Evolutionary conservation across 2,888 invertebrate genomes (phyloP).

Genomic region (Drosophila koepferae): DNA sequence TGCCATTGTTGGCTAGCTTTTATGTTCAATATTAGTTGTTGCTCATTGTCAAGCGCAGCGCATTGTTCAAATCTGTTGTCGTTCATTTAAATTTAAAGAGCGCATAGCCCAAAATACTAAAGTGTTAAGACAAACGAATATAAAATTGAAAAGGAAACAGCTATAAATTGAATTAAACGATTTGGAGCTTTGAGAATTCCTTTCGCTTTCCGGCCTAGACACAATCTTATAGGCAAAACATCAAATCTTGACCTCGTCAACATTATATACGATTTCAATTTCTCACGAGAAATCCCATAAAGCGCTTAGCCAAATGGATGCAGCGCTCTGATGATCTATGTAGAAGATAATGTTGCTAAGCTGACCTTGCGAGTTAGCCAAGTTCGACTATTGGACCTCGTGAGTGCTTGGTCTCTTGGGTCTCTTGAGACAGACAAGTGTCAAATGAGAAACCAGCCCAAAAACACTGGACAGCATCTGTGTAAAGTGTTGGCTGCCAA

Average conservation of each 20-base stretch:
- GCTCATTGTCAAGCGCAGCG: slow-evolving; percentile 36
- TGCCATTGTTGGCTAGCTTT: slow-evolving; percentile 62
- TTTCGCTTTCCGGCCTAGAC: slow-evolving; percentile 45
- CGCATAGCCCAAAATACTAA: slow-evolving; percentile 10
- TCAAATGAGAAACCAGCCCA: slow-evolving; percentile 29
- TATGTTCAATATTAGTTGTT: slow-evolving; percentile 57
- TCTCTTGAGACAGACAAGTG: slow-evolving; percentile 25
- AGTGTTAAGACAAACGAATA: slow-evolving; percentile 15
- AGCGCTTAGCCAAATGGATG: slow-evolving; percentile 19
- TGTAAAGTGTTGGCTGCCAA: slow-evolving; percentile 63
- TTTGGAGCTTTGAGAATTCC: slow-evolving; percentile 42
- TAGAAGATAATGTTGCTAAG: slow-evolving; percentile 32
- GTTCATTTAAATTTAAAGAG: slow-evolving; percentile 6
- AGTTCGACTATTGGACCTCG: slow-evolving; percentile 6
- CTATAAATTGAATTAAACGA: slow-evolving; percentile 38
- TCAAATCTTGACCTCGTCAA: slow-evolving; percentile 39
- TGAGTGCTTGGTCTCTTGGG: slow-evolving; percentile 13
- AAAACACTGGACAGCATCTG: slow-evolving; percentile 23
- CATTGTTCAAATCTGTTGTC: slow-evolving; percentile 34
- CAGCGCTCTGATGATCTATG: slow-evolving; percentile 2
- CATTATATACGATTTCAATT: slow-evolving; percentile 20
- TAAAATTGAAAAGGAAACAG: slow-evolving; percentile 40
- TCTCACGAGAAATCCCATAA: slow-evolving; percentile 49
- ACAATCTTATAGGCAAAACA: slow-evolving; percentile 26
- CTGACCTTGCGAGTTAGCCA: slow-evolving; percentile 39